phyloP scores from a whole-genome alignment of 2,797 vertebrate species.

The Poecile montanus region DNA sequence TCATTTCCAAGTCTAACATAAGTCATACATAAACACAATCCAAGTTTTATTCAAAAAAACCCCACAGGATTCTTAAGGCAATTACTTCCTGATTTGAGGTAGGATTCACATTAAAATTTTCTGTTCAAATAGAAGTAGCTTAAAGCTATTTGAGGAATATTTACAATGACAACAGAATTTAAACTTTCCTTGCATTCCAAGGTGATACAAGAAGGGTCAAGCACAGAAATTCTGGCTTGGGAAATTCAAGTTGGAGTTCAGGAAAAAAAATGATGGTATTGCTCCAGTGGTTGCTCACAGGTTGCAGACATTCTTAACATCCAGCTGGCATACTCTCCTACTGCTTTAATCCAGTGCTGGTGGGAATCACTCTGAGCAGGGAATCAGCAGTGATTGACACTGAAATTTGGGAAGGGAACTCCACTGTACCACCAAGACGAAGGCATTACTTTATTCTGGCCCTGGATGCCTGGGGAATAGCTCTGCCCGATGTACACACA shows the following conservation, averaged over 20 bases:
- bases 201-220: neutral
- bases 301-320: neutral
- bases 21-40: neutral
- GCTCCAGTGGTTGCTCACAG: neutral
- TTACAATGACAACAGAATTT: neutral
- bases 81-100: neutral
- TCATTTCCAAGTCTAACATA: fast-evolving
- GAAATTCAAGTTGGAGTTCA: neutral
- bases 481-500: fast-evolving
- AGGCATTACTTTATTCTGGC: neutral
- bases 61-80: neutral
- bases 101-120: neutral
- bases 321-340: neutral
- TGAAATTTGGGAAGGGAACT: neutral
- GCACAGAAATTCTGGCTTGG: neutral
- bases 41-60: neutral
- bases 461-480: neutral
- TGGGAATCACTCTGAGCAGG: neutral
- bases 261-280: neutral
- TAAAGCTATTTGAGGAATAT: neutral
- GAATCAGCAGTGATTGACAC: neutral
- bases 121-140: neutral
- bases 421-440: neutral
- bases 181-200: neutral
- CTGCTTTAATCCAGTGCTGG: neutral